Evolutionary conservation across 2,797 vertebrate species (phyloP), one percentile per base, ranked within the genome.

Genomic region (Danio choprae): DNA sequence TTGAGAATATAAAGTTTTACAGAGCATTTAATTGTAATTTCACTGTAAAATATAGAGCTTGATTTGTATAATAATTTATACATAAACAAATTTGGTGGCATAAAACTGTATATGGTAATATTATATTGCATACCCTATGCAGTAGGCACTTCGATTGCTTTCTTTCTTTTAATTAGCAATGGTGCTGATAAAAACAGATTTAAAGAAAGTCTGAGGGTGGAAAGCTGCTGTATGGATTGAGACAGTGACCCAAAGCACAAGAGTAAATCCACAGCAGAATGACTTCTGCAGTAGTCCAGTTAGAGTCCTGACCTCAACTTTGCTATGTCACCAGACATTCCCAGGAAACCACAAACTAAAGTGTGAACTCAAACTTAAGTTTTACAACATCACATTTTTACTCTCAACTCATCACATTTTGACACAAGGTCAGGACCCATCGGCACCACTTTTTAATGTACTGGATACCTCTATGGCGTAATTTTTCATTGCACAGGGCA

Each of bases 241-340:
- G 16, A 69, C 15, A 69, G 9, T 69, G 46, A 69, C 67, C 46
- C 29, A 38, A 69, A 71, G 51, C 67, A 53, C 38, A 40, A 71
- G 68, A 71, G 50, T 40, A 53, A 55, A 71, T 55, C 50, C 40
- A 55, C 50, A 53, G 13, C n/a, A 56, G 50, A 43, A 43, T 56
- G 51, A 41, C n/a, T 71, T 71, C 36, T 71, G 69, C 18, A 22
- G 51, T 22, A 50, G 38, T 43, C 12, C 51, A 56, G 69, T 40
- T 12, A 55, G 16, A 56, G 38, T 71, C n/a, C 69, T 56, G 51
- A 56, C 69, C 69, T 71, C 51, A 71, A 41, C 38, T 55, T 41
- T 71, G 38, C 10, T n/a, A 40, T 5, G n/a, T 18, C 53, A 41
- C 38, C n/a, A 56, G 69, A 56, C 38, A 43, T 71, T 13, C 38